Conservation (phyloP, 2,113 vertebrate species). For the Datnioides undecimradiatus region DNA sequence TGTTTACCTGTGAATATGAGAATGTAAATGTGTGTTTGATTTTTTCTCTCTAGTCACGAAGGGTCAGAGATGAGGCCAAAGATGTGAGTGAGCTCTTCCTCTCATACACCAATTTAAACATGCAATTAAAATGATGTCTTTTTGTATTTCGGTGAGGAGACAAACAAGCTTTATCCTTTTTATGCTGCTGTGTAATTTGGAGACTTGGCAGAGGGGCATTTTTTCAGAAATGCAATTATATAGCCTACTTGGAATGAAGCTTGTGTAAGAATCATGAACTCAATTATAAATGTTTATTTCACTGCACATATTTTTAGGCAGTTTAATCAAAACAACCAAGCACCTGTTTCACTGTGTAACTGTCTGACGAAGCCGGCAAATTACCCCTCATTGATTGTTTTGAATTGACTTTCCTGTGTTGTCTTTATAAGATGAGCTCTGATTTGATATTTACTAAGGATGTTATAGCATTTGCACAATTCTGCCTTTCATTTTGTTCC, state of each 20-base stretch:
- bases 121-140: neutral
- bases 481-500: slow-evolving; percentile 66
- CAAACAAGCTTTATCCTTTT: slow-evolving; percentile 20
- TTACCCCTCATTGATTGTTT: slow-evolving; percentile 29
- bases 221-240: slow-evolving; percentile 60
- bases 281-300: slow-evolving; percentile 36
- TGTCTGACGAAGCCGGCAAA: slow-evolving; percentile 4
- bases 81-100: slow-evolving; percentile 78
- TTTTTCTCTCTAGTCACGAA: slow-evolving; percentile 90
- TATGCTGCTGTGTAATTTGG: slow-evolving; percentile 33
- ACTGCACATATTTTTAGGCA: neutral
- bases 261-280: slow-evolving; percentile 54
- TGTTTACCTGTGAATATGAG: slow-evolving; percentile 21
- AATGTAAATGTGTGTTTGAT: slow-evolving; percentile 52
- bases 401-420: slow-evolving; percentile 31
- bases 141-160: slow-evolving; percentile 19
- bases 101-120: slow-evolving; percentile 17
- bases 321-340: slow-evolving; percentile 33
- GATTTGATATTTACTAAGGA: slow-evolving; percentile 53
- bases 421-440: slow-evolving; percentile 33
- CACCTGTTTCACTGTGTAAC: slow-evolving; percentile 22
- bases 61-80: slow-evolving; percentile 89
- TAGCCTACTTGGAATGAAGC: slow-evolving; percentile 19
- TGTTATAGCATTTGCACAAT: slow-evolving; percentile 60
- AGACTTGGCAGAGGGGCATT: slow-evolving; percentile 33